These are phyloP conservation scores for Hycleus cichorii DNA, from an alignment of 1,140 invertebrate species.

Conservation along the genomic window DNA sequence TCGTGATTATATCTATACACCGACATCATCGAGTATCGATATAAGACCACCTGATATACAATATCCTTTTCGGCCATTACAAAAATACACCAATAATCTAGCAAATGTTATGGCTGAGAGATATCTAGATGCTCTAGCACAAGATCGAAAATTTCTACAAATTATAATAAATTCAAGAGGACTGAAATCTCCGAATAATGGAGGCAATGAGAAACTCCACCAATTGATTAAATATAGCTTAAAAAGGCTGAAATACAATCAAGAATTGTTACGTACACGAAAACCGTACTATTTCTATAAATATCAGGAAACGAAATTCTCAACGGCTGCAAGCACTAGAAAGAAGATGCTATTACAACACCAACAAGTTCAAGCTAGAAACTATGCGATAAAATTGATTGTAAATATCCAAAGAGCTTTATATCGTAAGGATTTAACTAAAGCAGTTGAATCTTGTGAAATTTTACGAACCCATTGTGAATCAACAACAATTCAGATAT, in stretches of 20 bases:
- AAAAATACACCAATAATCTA: slow-evolving; percentile 43
- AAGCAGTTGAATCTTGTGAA: slow-evolving; percentile 41
- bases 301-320: slow-evolving; percentile 45
- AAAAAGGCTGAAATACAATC: slow-evolving; percentile 42
- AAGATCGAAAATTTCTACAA: slow-evolving; percentile 48
- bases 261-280: slow-evolving; percentile 45
- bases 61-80: slow-evolving; percentile 38
- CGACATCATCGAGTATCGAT: background rate
- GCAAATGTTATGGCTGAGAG: slow-evolving; percentile 46
- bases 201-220: slow-evolving; percentile 41
- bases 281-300: slow-evolving; percentile 49
- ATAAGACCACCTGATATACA: slow-evolving; percentile 27
- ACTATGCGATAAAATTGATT: slow-evolving; percentile 42
- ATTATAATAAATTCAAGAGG: slow-evolving; percentile 40
- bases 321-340: slow-evolving; percentile 42
- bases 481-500: slow-evolving; percentile 29
- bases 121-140: slow-evolving; percentile 48
- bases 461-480: slow-evolving; percentile 40
- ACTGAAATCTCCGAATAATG: slow-evolving; percentile 44
- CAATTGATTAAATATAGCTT: slow-evolving; percentile 41
- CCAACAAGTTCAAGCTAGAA: slow-evolving; percentile 41
- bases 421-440: slow-evolving; percentile 40
- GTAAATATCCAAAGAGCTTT: slow-evolving; percentile 42
- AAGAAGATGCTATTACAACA: slow-evolving; percentile 40
- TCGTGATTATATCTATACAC: background rate